Percentiles rank a stretch among this genome's conserved stretches.
Evolutionary conservation across 2,888 invertebrate genomes (phyloP).

Genomic region (Agrochola litura): DNA sequence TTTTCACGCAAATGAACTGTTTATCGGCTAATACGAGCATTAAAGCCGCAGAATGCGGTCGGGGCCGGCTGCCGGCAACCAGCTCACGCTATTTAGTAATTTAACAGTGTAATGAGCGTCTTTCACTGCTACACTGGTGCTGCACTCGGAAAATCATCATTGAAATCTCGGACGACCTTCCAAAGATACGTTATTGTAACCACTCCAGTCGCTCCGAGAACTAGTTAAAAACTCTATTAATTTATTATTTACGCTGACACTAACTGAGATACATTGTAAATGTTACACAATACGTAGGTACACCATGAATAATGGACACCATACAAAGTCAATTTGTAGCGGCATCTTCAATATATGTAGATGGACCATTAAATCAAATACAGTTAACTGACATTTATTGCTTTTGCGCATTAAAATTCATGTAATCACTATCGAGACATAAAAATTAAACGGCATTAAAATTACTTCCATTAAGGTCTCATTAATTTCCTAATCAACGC

Average conservation of each 20-base stretch:
- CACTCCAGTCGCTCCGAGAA: conserved; percentile 36
- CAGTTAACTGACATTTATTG: conserved; percentile 82
- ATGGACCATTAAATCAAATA: conserved; percentile 80
- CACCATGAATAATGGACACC: conserved; percentile 74
- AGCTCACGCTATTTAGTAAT: conserved; percentile 83
- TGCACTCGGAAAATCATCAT: conserved; percentile 62
- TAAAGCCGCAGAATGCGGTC: conserved; percentile 78
- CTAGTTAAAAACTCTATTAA: conserved; percentile 69
- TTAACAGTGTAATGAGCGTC: conserved; percentile 79
- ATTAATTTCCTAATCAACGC: conserved; percentile 88
- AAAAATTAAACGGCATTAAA: conserved; percentile 84
- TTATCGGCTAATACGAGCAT: conserved; percentile 80
- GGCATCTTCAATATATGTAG: conserved; percentile 77
- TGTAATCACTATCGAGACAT: conserved; percentile 82
- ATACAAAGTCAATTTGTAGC: conserved; percentile 79
- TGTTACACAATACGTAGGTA: conserved; percentile 65
- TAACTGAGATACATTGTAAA: conserved; percentile 74
- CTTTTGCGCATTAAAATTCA: conserved; percentile 86
- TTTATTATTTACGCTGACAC: conserved; percentile 73
- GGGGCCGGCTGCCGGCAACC: conserved; percentile 66
- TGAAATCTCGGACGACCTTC: conserved; percentile 57
- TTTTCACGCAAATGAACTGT: conserved; percentile 82
- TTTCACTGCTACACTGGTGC: conserved; percentile 67
- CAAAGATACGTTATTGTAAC: conserved; percentile 45
- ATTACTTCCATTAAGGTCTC: conserved; percentile 87